Percentiles rank a stretch among this genome's conserved stretches.
These are phyloP conservation scores for Eupithecia subfuscata DNA, from an alignment of 2,888 invertebrate species.

Conservation along the genomic window DNA sequence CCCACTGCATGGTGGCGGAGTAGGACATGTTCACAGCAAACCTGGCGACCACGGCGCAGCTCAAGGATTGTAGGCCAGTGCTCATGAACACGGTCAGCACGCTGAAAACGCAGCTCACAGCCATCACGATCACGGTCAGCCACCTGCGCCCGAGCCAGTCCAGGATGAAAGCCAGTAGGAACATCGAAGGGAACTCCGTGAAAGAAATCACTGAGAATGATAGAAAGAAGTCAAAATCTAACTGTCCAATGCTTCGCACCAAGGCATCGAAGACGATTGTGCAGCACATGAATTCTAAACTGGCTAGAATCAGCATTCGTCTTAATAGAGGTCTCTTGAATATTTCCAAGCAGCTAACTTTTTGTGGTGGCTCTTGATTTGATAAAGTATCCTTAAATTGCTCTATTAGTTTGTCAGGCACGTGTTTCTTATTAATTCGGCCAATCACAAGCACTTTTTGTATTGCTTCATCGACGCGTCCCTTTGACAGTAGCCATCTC, in stretches of 20 bases:
- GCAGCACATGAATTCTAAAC: slow-evolving; percentile 62
- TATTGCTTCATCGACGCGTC: slow-evolving; percentile 62
- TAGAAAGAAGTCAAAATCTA: slow-evolving; percentile 65
- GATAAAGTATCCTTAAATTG: slow-evolving; percentile 54
- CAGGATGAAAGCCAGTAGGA: slow-evolving; percentile 61
- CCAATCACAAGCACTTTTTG: slow-evolving; percentile 59
- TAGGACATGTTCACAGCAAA: slow-evolving; percentile 64
- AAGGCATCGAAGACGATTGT: slow-evolving; percentile 62
- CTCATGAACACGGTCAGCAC: slow-evolving; percentile 55
- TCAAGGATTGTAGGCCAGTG: slow-evolving; percentile 55
- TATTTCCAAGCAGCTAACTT: slow-evolving; percentile 55
- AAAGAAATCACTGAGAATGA: slow-evolving; percentile 65
- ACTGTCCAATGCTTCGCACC: slow-evolving; percentile 59
- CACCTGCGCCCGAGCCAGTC: slow-evolving; percentile 66
- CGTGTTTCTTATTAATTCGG: slow-evolving; percentile 60
- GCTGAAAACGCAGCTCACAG: slow-evolving; percentile 55
- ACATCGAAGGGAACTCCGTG: slow-evolving; percentile 64
- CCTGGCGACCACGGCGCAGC: slow-evolving; percentile 62
- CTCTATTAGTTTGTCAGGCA: slow-evolving; percentile 59
- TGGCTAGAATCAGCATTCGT: slow-evolving; percentile 57
- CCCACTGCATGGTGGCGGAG: slow-evolving; percentile 62
- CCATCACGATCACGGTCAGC: slow-evolving; percentile 57
- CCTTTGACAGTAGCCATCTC: slow-evolving; percentile 65
- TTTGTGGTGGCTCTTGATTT: slow-evolving; percentile 49
- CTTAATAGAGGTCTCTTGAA: slow-evolving; percentile 60